Percentiles rank a stretch among this genome's conserved stretches.
These are phyloP conservation scores for Dicrurus megarhynchus DNA, from an alignment of 2,113 vertebrate species.

Conservation along the genomic window DNA sequence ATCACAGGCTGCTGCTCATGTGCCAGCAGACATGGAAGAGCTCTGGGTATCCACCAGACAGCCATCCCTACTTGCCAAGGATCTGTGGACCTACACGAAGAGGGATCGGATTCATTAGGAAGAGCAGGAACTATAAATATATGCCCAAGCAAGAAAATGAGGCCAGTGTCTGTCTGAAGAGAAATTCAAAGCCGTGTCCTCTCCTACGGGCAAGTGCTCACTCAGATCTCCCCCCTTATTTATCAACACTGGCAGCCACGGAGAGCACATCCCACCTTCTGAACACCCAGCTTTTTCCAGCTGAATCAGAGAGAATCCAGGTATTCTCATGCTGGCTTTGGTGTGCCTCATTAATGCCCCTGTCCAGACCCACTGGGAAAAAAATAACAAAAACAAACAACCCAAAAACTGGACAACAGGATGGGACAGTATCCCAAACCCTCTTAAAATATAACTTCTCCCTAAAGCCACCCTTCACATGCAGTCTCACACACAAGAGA, in stretches of 20 bases:
- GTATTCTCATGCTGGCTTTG: neutral
- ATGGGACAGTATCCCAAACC: neutral
- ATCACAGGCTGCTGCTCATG: neutral
- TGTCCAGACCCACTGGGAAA: neutral
- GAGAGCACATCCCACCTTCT: neutral
- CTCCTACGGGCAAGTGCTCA: neutral
- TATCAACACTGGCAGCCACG: neutral
- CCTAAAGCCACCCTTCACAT: neutral
- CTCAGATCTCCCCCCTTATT: neutral
- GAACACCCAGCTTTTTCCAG: neutral
- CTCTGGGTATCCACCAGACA: neutral
- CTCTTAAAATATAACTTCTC: neutral
- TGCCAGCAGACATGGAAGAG: neutral
- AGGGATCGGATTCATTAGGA: neutral
- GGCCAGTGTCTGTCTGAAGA: neutral
- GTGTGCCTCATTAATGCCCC: neutral
- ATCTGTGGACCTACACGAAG: neutral
- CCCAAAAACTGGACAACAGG: neutral
- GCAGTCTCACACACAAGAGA: neutral
- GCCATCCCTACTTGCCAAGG: neutral
- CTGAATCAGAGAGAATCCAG: neutral
- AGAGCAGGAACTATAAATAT: neutral
- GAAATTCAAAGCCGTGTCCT: neutral
- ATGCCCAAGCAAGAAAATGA: neutral
- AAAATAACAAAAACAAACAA: accelerated